Percentiles rank a stretch among this genome's conserved stretches.
Conservation (phyloP, 1,140 invertebrate species). For the Heterodera carotae region DNA sequence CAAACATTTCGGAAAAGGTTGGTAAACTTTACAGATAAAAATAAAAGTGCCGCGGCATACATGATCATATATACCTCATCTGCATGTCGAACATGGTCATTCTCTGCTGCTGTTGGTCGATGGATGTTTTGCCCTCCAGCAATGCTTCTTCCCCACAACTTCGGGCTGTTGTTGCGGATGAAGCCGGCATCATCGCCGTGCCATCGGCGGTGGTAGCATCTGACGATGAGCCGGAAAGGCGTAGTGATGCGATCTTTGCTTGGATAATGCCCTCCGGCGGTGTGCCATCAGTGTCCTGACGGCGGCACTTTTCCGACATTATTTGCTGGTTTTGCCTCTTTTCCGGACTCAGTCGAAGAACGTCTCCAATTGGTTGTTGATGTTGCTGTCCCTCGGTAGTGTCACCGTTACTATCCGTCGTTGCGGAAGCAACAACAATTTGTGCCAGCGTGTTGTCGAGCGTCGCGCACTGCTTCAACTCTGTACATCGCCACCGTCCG, state of each 20-base stretch:
- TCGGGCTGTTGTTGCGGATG: not conserved
- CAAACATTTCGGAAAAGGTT: no score
- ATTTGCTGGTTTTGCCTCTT: not conserved
- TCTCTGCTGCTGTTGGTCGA: not conserved
- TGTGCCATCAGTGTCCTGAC: no score
- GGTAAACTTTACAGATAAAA: no score
- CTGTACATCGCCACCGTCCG: not conserved
- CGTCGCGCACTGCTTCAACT: slow-evolving; percentile 31
- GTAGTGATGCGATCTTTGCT: not conserved
- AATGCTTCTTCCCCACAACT: not conserved
- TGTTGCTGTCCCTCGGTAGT: not conserved
- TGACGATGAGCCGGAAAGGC: not conserved
- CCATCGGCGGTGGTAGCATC: not conserved
- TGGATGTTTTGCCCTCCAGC: not conserved
- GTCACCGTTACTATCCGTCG: no score
- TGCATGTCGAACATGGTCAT: not conserved
- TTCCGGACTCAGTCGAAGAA: not conserved
- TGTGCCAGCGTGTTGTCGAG: slow-evolving; percentile 31
- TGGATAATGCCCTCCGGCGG: not conserved
- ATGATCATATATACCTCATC: not conserved
- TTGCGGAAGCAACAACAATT: not conserved
- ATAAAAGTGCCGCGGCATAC: no score
- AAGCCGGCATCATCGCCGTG: not conserved
- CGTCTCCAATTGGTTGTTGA: not conserved
- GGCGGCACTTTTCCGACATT: no score